These are phyloP conservation scores for Drosophila micromelanica DNA, from an alignment of 1,140 invertebrate species.

Conservation along the genomic window DNA sequence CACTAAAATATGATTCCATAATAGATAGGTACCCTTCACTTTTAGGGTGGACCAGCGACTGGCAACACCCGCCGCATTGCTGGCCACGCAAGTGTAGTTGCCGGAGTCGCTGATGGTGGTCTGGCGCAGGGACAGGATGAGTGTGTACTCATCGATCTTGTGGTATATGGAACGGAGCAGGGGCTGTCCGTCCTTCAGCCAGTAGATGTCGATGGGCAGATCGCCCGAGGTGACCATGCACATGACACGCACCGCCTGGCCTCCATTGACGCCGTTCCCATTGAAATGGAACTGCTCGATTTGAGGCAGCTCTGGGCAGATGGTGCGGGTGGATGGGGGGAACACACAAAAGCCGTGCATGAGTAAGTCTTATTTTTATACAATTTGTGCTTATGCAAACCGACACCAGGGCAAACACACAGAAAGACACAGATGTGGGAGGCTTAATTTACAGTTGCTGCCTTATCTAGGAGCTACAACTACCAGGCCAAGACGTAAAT, in stretches of 20 bases:
- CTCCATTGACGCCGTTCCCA: constrained; percentile 87
- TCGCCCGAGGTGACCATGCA: constrained; percentile 90
- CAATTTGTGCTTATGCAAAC: constrained; percentile 55
- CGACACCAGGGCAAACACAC: constrained; percentile 58
- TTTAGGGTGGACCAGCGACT: constrained; percentile 86
- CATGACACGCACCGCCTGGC: constrained; percentile 88
- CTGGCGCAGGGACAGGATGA: constrained; percentile 90
- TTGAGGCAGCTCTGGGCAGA: constrained; percentile 86
- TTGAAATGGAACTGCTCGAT: constrained; percentile 90
- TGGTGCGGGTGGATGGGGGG: not conserved
- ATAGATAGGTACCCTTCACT: constrained; percentile 86
- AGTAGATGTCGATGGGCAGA: constrained; percentile 88
- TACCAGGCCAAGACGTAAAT: constrained; percentile 20
- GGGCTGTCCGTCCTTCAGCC: constrained; percentile 86
- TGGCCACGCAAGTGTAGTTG: constrained; percentile 88
- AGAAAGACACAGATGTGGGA: constrained; percentile 25
- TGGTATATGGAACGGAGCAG: constrained; percentile 72
- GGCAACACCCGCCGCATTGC: constrained; percentile 88
- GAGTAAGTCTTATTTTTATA: constrained; percentile 52
- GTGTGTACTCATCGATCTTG: constrained; percentile 87
- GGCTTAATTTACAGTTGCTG: constrained; percentile 25
- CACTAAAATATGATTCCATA: not conserved
- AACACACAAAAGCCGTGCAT: constrained; percentile 53
- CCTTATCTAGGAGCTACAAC: constrained; percentile 37
- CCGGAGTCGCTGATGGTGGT: constrained; percentile 87